These are phyloP conservation scores for Drosophila buzzatii DNA, from an alignment of 2,888 invertebrate genomes.

Conservation along the genomic window DNA sequence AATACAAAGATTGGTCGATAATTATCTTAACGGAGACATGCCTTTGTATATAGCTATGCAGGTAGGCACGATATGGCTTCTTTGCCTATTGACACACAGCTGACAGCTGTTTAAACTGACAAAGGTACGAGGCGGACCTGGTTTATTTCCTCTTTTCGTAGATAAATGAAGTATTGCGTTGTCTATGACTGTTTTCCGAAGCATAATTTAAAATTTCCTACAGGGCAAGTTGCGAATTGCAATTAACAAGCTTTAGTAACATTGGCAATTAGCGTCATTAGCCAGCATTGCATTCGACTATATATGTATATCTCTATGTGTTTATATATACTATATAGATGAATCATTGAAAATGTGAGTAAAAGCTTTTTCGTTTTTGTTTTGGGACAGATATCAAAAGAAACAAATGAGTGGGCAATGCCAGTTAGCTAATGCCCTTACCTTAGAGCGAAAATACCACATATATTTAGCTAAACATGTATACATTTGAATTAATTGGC, in stretches of 20 bases:
- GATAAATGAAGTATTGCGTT: background rate
- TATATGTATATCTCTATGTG: background rate
- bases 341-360: slow-evolving; percentile 60
- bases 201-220: background rate
- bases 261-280: slow-evolving; percentile 58
- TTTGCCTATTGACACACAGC: slow-evolving; percentile 29
- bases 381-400: background rate
- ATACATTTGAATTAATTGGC: slow-evolving; percentile 22
- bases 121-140: slow-evolving; percentile 1
- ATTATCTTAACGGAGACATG: background rate
- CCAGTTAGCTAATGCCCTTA: slow-evolving; percentile 3
- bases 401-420: slow-evolving; percentile 30
- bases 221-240: slow-evolving; percentile 35
- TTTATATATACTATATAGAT: slow-evolving; percentile 18
- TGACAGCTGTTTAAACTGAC: slow-evolving; percentile 49
- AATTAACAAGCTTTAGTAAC: slow-evolving; percentile 35
- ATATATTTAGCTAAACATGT: background rate
- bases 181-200: background rate
- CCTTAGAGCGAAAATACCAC: background rate
- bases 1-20: slow-evolving; percentile 7
- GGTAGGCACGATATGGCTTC: slow-evolving; percentile 11
- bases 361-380: slow-evolving; percentile 24
- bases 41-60: too few species aligned
- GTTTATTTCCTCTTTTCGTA: background rate
- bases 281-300: background rate